Evolutionary conservation across 1,140 invertebrate genomes (phyloP).

Genomic region (Atta texana): DNA sequence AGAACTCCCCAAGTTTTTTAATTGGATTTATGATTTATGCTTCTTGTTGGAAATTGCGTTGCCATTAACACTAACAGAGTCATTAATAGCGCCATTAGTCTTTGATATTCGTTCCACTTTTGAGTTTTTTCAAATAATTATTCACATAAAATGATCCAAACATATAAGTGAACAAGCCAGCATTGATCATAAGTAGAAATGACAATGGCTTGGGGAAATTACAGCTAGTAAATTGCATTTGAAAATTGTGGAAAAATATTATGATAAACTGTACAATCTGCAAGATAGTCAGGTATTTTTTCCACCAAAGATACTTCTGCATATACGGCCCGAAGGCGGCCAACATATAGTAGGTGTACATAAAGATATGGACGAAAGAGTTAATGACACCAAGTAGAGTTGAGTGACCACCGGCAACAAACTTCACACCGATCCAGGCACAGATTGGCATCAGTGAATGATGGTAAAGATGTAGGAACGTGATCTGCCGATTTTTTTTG

Average conservation of each 20-base stretch:
- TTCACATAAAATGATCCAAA: slow-evolving; percentile 94
- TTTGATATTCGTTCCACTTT: slow-evolving; percentile 69
- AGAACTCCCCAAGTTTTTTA: not conserved
- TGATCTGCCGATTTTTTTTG: slow-evolving; percentile 92
- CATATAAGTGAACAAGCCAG: slow-evolving; percentile 93
- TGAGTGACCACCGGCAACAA: slow-evolving; percentile 91
- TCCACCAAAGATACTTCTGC: slow-evolving; percentile 95
- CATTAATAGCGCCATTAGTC: not conserved
- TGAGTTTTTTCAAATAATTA: slow-evolving; percentile 88
- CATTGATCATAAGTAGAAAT: slow-evolving; percentile 90
- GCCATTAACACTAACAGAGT: not conserved
- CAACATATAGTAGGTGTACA: slow-evolving; percentile 95
- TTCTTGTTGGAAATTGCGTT: not conserved
- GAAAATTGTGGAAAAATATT: slow-evolving; percentile 91
- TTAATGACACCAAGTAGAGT: slow-evolving; percentile 95
- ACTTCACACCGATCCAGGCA: slow-evolving; percentile 95
- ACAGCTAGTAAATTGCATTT: slow-evolving; percentile 88
- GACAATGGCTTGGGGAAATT: slow-evolving; percentile 90
- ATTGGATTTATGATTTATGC: not conserved
- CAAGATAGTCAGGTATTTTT: slow-evolving; percentile 94
- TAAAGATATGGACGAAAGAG: slow-evolving; percentile 93
- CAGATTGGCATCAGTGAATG: slow-evolving; percentile 91
- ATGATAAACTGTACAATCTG: slow-evolving; percentile 95
- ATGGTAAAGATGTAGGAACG: slow-evolving; percentile 92
- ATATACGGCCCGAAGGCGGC: slow-evolving; percentile 93